Base-by-base conservation (phyloP, 35 echinoderm and acorn worm genomes). In the Chiridota heheva region DNA sequence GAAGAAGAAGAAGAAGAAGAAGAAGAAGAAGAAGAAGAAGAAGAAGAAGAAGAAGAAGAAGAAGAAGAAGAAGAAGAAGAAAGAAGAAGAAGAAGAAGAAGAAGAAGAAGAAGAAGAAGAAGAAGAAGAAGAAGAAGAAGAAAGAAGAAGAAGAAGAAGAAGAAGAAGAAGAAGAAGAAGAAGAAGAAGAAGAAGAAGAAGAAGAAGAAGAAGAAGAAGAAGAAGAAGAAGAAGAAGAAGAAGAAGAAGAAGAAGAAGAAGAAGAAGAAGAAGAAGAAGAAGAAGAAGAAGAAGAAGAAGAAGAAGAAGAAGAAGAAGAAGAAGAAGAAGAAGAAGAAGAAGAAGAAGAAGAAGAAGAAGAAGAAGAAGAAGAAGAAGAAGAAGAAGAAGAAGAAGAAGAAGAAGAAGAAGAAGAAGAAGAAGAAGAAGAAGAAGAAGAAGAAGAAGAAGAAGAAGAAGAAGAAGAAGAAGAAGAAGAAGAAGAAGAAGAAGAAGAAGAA, bases 351-450 rank as follows among this genome's bases (percentile, higher is more conserved):
- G 29, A 64, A 64, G 29, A 64, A 64, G 29, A 64, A 64, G 29
- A 64, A 64, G 29, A 64, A 64, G 29, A 64, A 64, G 29, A 64
- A 64, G 29, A 64, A 64, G 29, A 64, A 64, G 29, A 64, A 64
- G 29, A 64, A 64, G 29, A 64, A 64, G 29, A 64, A 64, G 29
- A 64, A 64, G 29, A 64, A 64, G 29, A 64, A 64, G 29, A 64
- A 64, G 29, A 64, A 64, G 29, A 64, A 64, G 29, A 64, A 64
- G 29, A 64, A 64, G 29, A 64, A 64, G 29, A 64, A 64, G 29
- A 64, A 64, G 29, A 64, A 64, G 29, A 64, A 64, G 29, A 64
- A 64, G 29, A 64, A 64, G 29, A 64, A 64, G 29, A 64, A 64
- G 29, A 64, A 64, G 29, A 64, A 64, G 29, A 64, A 64, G 29